Conservation (phyloP, 2,113 vertebrate species). For the Phylloscopus trochiloides region DNA sequence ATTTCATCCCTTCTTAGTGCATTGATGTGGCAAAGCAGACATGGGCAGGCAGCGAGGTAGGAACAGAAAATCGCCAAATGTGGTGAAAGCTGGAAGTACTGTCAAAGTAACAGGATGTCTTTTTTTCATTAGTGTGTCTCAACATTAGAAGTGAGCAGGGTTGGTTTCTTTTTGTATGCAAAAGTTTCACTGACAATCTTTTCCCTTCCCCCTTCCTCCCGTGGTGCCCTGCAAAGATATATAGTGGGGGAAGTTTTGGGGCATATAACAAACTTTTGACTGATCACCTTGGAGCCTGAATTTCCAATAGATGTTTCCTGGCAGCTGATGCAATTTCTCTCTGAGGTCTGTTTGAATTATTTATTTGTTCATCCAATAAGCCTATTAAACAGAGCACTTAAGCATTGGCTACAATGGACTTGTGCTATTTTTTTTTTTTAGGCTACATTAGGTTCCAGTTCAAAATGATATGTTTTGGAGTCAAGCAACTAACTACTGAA, state of each 20-base stretch:
- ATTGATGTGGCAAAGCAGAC: rapidly evolving
- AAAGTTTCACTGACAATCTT: neutral
- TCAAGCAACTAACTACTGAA: neutral
- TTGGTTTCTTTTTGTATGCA: neutral
- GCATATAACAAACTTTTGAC: neutral
- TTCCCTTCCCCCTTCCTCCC: neutral
- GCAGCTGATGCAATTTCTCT: neutral
- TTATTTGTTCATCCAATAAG: slow-evolving; percentile 41
- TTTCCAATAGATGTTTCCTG: neutral
- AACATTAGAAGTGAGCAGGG: neutral
- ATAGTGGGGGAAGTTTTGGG: neutral
- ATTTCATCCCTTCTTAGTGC: rapidly evolving
- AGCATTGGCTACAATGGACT: neutral
- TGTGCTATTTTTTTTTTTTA: neutral
- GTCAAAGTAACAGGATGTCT: neutral
- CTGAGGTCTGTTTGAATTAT: slow-evolving; percentile 48
- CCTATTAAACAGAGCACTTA: slow-evolving; percentile 50
- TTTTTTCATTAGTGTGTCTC: neutral
- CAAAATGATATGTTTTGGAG: neutral
- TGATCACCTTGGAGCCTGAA: neutral
- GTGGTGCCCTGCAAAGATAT: neutral
- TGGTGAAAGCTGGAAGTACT: neutral
- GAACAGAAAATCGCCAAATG: neutral
- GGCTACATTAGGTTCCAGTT: neutral
- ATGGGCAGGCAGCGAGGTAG: neutral